A percentile compares a stretch with the other conserved stretches of the same genome.
Conservation (phyloP, 2,113 vertebrate genomes). For the Siphamia tubifer region DNA sequence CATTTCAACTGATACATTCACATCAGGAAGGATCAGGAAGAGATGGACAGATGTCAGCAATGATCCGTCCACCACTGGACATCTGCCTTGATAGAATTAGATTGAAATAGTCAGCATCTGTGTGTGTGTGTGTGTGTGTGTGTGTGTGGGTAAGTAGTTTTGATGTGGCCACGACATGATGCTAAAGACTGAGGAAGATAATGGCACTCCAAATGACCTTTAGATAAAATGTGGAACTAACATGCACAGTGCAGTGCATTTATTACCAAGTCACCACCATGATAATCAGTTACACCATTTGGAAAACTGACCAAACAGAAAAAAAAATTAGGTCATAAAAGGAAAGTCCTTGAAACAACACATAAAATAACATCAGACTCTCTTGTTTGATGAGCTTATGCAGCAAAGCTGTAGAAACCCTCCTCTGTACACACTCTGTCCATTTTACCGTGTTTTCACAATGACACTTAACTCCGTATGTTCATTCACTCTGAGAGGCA, state of each 20-base stretch:
- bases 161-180: constrained; percentile 10
- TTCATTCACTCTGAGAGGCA: constrained; percentile 33
- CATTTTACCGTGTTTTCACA: constrained; percentile 34
- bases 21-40: constrained; percentile 67
- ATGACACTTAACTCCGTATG: constrained; percentile 41
- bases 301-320: constrained; percentile 1
- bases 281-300: constrained; percentile 31
- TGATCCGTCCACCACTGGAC: constrained; percentile 67
- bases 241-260: constrained; percentile 19
- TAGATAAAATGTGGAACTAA: constrained; percentile 41
- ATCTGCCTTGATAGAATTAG: constrained; percentile 70
- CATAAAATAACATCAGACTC: constrained; percentile 5
- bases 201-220: constrained; percentile 60
- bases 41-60: constrained; percentile 77
- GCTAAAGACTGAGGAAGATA: constrained; percentile 50
- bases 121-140: not conserved
- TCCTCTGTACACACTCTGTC: constrained; percentile 3
- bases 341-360: constrained; percentile 39
- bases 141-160: constrained; percentile 8
- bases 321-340: constrained; percentile 11
- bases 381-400: constrained; percentile 1
- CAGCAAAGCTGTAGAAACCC: not conserved
- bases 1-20: constrained; percentile 49
- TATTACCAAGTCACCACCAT: constrained; percentile 19
- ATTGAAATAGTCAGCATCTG: constrained; percentile 33